Evolutionary conservation across 2,797 vertebrate species (phyloP), one percentile per base, ranked within the genome.

Genomic region (Danio albolineatus): DNA sequence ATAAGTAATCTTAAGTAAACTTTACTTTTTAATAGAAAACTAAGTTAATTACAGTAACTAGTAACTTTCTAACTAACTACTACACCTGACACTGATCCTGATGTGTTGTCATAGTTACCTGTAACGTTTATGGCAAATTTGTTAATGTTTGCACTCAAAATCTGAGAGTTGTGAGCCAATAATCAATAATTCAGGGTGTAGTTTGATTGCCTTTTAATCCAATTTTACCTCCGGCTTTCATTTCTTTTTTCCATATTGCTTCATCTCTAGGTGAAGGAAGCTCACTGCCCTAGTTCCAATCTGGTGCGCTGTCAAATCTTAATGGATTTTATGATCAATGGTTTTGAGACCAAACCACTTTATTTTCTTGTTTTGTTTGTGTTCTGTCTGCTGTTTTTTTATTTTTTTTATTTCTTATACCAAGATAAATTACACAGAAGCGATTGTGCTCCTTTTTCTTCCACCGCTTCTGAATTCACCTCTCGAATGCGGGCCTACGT

Each of bases 151-250:
- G 80, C 67, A 14, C 78, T 86, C 51, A 77, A 46, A 56, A 78
- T 56, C 17, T 46, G 85, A 88, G 83, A 86, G 87, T 89, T 90
- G 87, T 74, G 78, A 85, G 79, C 84, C 80, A 76, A 81, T 81
- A 66, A 90, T 92, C 88, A 80, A 86, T 71, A 89, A 91, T 90
- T 60, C 17, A 56, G 59, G 84, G 78, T 67, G 81, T 79, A 76
- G 85, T 84, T 72, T 70, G 81, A 85, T 73, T 77, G 59, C 75
- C 71, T 79, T 69, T 48, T 83, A 79, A 81, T 82, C 41, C 12
- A 79, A 82, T 84, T 62, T 41, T 16, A 62, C 80, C 74, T 76
- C 51, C 10, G 62, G 28, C 4, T 54, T 79, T 71, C 7, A 72
- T 48, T 53, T 73, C 10, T 14, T 72, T 39, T 41, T 14, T 49